Evolutionary conservation across 2,113 vertebrate genomes (phyloP).

Genomic region (Sylvia atricapilla): DNA sequence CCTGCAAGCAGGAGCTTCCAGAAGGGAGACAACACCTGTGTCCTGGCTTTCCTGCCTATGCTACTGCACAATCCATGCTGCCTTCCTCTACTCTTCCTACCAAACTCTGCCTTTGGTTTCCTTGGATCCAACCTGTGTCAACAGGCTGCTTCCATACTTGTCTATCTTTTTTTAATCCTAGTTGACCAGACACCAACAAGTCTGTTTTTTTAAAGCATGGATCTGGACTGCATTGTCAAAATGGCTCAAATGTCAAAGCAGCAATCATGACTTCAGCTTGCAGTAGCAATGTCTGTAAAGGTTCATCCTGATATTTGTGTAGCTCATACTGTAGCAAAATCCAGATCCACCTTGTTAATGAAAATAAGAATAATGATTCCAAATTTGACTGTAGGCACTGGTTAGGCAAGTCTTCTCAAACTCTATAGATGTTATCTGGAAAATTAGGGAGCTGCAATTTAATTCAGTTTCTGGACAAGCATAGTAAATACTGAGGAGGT

Average conservation of each 20-base stretch:
- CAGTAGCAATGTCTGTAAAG: background rate
- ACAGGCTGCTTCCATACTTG: background rate
- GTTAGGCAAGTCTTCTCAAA: slow-evolving; percentile 49
- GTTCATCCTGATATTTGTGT: background rate
- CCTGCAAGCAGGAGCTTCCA: background rate
- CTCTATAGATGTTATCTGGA: slow-evolving; percentile 49
- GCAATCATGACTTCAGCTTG: background rate
- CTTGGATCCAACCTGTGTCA: background rate
- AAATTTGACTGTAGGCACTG: slow-evolving; percentile 26
- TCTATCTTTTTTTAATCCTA: background rate
- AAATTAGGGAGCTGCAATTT: slow-evolving; percentile 18
- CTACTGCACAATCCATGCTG: fast-evolving
- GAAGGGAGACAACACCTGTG: background rate
- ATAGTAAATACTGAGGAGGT: slow-evolving; percentile 18
- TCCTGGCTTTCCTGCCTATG: background rate
- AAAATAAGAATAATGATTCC: slow-evolving; percentile 26
- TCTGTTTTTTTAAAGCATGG: background rate
- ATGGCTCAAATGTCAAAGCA: background rate
- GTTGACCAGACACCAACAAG: background rate
- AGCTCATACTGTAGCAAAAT: background rate
- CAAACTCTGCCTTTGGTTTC: background rate
- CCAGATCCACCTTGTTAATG: background rate
- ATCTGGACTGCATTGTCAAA: background rate
- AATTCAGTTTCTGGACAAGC: slow-evolving; percentile 29
- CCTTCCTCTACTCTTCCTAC: background rate